Conservation (phyloP, 2,888 invertebrate species). For the Drosophila helvetica region DNA sequence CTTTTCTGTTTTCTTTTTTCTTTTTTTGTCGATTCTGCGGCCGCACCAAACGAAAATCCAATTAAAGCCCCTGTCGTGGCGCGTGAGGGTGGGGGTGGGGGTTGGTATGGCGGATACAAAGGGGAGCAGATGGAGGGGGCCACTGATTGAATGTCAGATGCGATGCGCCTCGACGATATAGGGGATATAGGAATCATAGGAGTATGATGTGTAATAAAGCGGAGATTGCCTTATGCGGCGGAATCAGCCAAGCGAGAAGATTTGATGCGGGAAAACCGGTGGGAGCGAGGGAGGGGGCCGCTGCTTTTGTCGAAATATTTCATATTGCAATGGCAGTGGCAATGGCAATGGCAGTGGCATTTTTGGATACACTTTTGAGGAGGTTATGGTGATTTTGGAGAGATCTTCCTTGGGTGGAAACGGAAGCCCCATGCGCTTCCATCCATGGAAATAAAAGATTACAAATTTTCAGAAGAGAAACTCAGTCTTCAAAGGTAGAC, state of each 20-base stretch:
- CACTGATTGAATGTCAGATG: slow-evolving; percentile 76
- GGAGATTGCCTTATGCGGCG: slow-evolving; percentile 66
- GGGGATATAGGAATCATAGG: neutral
- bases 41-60: slow-evolving; percentile 74
- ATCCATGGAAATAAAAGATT: too few relatives aligned
- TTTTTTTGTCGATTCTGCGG: slow-evolving; percentile 53
- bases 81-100: slow-evolving; percentile 49
- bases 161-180: slow-evolving; percentile 55
- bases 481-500: too few relatives aligned
- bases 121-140: neutral
- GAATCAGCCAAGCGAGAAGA: slow-evolving; percentile 38
- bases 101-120: slow-evolving; percentile 26
- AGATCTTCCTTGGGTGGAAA: too few relatives aligned
- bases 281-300: neutral
- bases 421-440: too few relatives aligned
- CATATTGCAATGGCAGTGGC: slow-evolving; percentile 11
- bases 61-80: slow-evolving; percentile 77
- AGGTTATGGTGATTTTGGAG: too few relatives aligned
- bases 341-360: too few relatives aligned
- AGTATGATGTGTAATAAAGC: slow-evolving; percentile 69
- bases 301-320: slow-evolving; percentile 29
- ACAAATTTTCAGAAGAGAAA: too few relatives aligned
- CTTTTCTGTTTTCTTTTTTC: neutral
- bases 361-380: too few relatives aligned
- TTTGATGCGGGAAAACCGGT: neutral